These are phyloP conservation scores for Plestiodon gilberti DNA, from an alignment of 2,113 vertebrate species.

Conservation along the genomic window DNA sequence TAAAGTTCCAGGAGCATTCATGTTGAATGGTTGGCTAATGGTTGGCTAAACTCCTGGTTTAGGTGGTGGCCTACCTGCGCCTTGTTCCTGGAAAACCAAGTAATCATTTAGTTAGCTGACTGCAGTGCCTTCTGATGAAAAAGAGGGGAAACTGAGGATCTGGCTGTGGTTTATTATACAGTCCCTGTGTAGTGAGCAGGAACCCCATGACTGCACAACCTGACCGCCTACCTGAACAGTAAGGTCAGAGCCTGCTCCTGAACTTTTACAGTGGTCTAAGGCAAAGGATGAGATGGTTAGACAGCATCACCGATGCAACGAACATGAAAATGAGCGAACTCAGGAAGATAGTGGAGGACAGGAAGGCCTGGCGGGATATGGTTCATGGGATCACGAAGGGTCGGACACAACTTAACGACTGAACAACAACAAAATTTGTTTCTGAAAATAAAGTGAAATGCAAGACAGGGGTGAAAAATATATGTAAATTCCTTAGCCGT, in stretches of 20 bases:
- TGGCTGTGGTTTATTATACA: neutral
- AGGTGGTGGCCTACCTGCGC: neutral
- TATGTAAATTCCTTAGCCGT: neutral
- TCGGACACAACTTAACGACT: no score
- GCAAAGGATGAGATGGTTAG: no score
- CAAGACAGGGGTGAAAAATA: neutral
- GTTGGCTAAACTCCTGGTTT: no score
- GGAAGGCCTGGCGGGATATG: no score
- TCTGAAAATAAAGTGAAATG: neutral
- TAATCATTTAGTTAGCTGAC: neutral
- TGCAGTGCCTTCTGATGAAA: neutral
- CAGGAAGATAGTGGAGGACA: no score
- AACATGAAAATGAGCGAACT: no score
- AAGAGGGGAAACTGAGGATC: neutral
- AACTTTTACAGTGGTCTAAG: neutral
- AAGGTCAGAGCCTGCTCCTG: neutral
- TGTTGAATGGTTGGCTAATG: no score
- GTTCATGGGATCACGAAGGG: no score
- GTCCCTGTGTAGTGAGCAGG: neutral
- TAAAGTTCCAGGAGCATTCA: no score
- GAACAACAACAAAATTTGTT: no score
- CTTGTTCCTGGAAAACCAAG: neutral
- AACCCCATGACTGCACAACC: neutral
- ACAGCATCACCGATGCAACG: no score
- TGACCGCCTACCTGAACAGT: neutral